Base-by-base conservation (phyloP, 2,888 invertebrate species). In the Brachypterus glaber region DNA sequence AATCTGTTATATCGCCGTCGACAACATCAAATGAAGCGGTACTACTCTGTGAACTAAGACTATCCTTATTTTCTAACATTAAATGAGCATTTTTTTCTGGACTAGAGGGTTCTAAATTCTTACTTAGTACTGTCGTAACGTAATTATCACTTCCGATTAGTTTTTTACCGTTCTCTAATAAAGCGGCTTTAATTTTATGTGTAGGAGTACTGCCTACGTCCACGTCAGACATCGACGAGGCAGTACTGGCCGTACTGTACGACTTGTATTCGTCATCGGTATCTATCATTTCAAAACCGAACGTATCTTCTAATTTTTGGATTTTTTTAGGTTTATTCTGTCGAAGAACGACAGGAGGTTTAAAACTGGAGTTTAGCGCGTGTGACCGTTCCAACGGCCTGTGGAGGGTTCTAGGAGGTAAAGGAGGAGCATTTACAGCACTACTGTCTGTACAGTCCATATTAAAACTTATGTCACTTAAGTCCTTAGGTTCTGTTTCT, bases 251-350 rank as follows among this genome's bases (percentile, higher is more conserved):
- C 4, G 52, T 48, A 33, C 46, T 35, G 33, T 41, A 47, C 4
- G 50, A 50, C 24, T 49, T 70, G 63, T 45, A 65, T 60, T 55
- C 71, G 57, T 87, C 88, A 56, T 88, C 88, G 8, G 81, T 84
- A 54, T 88, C 88, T 43, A 88, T 80, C 40, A 88, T 74, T 62
- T 88, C 88, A 60, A 87, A 88, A 48, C 79, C 80, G 58, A 88
- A 88, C 31, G 82, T 78, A 59, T 87, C 87, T 59, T 86, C 84
- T 12, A 74, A 74, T 43, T 73, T 68, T 27, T 77, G 77, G 45
- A 72, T 71, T 30, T 43, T 76, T 47, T 77, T 79, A 45, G 79
- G 77, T 63, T 82, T 81, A 53, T 79, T 71, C 54, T 78, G 76
- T 41, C 79, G 66, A 30, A 75, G 74, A 50, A 84, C 74, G 58